phyloP scores from a whole-genome alignment of 1,140 invertebrate species.

The Caenorhabditis remanei region DNA sequence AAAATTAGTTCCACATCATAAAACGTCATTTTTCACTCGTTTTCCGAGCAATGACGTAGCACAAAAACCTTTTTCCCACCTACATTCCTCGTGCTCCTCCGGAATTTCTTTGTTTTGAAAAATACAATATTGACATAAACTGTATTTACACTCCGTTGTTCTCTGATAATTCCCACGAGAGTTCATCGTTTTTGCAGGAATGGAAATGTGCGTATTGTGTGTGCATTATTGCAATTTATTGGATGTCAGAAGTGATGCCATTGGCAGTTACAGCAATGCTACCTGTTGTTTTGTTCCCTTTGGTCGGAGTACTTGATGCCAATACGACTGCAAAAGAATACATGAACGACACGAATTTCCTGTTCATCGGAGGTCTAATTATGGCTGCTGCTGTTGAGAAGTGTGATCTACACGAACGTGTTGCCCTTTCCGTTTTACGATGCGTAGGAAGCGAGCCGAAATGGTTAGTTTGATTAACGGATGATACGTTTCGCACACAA shows the following conservation, averaged over 20 bases:
- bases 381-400: slow-evolving; percentile 89
- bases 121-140: slow-evolving; percentile 30
- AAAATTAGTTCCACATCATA: slow-evolving; percentile 10
- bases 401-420: slow-evolving; percentile 86
- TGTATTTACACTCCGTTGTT: slow-evolving; percentile 4
- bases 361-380: slow-evolving; percentile 84
- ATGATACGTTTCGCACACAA: slow-evolving; percentile 27
- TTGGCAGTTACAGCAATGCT: slow-evolving; percentile 79
- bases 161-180: too few relatives aligned
- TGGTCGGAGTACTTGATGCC: slow-evolving; percentile 76
- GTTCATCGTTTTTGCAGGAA: slow-evolving; percentile 69
- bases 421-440: slow-evolving; percentile 86
- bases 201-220: slow-evolving; percentile 74
- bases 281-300: slow-evolving; percentile 79
- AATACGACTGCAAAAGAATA: slow-evolving; percentile 65
- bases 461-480: slow-evolving; percentile 75
- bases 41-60: slow-evolving; percentile 1
- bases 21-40: slow-evolving; percentile 10
- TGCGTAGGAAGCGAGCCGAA: slow-evolving; percentile 82
- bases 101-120: slow-evolving; percentile 17
- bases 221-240: slow-evolving; percentile 78
- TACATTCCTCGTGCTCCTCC: background rate
- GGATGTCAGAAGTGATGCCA: slow-evolving; percentile 80
- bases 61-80: background rate
- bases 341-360: slow-evolving; percentile 80